Base-by-base conservation (phyloP, 2,797 vertebrate species). In the Botia kubotai region DNA sequence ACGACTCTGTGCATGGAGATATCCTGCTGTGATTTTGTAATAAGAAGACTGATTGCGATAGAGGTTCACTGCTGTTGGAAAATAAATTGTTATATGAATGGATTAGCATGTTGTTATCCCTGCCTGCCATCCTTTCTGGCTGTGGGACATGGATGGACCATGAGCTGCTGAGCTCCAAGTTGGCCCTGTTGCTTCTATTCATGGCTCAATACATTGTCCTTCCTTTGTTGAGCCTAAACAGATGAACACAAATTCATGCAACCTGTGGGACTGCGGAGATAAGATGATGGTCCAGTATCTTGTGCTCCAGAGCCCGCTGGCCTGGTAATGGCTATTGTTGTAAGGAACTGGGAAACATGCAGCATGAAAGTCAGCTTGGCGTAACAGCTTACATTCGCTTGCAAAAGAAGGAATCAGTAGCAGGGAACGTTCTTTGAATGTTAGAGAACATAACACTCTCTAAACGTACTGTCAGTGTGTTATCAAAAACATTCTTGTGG, bases 51-150 rank as follows among this genome's bases (percentile, higher is more conserved):
- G 63, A 65, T 58, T 77, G 58, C 74, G 63, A 26, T n/a, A 17
- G 36, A 43, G 71, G 21, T 46, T 17, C 19, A 12, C 26, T 50
- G 55, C 73, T 33, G 60, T 60, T 75, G 75, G 74, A 84, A 87
- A 87, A 84, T 72, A 80, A 82, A 84, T 78, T 82, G 63, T 75
- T 71, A 67, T 72, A 21, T 75, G 62, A 82, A 87, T 77, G 72
- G 65, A 83, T 77, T 75, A 70, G 17, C 21, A 26, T 55, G 21
- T 65, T 19, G 73, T 43, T 86, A 81, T 85, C 81, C 76, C 21
- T 2, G 58, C 53, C 69, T 85, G 72, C 67, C 66, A 67, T 79
- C 67, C 83, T 67, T 48, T 43, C 68, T 79, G 85, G 81, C 75
- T 83, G 62, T 79, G 55, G 67, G 75, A 65, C 68, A 84, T 55